Evolutionary conservation across 1,140 invertebrate genomes (phyloP), one percentile per base, ranked within the genome.

Genomic region (Latrodectus geometricus): DNA sequence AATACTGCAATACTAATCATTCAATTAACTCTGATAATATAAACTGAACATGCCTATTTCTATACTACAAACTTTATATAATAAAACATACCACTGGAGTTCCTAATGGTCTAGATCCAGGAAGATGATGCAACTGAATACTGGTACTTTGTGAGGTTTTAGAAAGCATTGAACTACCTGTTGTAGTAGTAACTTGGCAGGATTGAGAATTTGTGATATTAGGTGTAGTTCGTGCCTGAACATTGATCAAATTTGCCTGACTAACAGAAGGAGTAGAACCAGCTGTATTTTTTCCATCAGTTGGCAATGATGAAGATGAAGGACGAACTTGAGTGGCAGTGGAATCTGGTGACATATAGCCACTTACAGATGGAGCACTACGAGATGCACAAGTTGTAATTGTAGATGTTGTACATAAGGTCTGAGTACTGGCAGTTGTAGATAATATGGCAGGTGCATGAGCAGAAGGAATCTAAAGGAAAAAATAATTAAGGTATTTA

Each of bases 151-250:
- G 72, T 23, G 72, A 84, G 68, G 82, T 56, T 48, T 84, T 84
- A 50, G 73, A 49, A n/a, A 68, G 73, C 15, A 76, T 68, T 76
- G 73, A 70, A 50, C 56, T 84, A 75, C 61, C 65, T 68, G 82
- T 84, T 68, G 82, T 84, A 17, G 82, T 75, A 35, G 82, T 84
- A 75, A 84, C 82, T 56, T 84, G 82, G 82, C 82, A 76, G 73
- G 82, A 76, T 76, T 84, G 82, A 76, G 82, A 76, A 68, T 49
- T 15, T 68, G 73, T 56, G 17, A 68, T 65, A 61, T 50, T 75
- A 21, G 72, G 17, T 76, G 73, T 61, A 52, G 73, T 76, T 84
- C 82, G 35, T 68, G 66, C 69, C 48, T 82, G 79, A 61, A 82
- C 15, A 68, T 54, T 84, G 82, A 54, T 56, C 72, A 61, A 23